Evolutionary conservation across 2,797 vertebrate species (phyloP).

Genomic region (Spondyliosoma cantharus): DNA sequence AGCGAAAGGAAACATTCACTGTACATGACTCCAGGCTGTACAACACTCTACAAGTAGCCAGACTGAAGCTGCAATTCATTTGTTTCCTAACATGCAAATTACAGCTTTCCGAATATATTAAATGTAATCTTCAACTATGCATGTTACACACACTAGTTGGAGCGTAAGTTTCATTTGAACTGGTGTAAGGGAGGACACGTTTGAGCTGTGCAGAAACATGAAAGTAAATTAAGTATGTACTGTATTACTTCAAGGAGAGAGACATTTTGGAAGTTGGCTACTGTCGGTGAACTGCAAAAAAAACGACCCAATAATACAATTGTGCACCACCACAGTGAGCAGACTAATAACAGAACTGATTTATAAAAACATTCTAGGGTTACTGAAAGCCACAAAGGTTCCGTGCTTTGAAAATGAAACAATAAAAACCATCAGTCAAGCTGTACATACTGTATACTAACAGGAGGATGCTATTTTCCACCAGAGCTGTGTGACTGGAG

Average conservation of each 20-base stretch:
- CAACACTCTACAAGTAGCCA: not conserved
- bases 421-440: slow-evolving; percentile 3
- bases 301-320: not conserved
- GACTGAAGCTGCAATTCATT: not conserved
- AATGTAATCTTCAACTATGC: not conserved
- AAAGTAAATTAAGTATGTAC: not conserved
- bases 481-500: not conserved
- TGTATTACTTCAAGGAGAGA: not conserved
- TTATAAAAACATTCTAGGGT: not conserved
- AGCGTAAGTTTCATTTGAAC: not conserved
- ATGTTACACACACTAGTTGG: not conserved
- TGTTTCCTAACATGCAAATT: not conserved
- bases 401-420: slow-evolving; percentile 10
- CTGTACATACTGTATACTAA: not conserved
- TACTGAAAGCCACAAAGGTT: slow-evolving; percentile 4
- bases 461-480: not conserved
- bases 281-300: not conserved
- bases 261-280: not conserved
- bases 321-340: not conserved
- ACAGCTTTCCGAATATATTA: not conserved
- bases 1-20: not conserved
- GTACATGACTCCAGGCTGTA: not conserved
- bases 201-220: not conserved
- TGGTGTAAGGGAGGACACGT: not conserved
- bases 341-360: not conserved